phyloP scores from a whole-genome alignment of 2,888 invertebrate species.

The Aphelenchoides bicaudatus region DNA sequence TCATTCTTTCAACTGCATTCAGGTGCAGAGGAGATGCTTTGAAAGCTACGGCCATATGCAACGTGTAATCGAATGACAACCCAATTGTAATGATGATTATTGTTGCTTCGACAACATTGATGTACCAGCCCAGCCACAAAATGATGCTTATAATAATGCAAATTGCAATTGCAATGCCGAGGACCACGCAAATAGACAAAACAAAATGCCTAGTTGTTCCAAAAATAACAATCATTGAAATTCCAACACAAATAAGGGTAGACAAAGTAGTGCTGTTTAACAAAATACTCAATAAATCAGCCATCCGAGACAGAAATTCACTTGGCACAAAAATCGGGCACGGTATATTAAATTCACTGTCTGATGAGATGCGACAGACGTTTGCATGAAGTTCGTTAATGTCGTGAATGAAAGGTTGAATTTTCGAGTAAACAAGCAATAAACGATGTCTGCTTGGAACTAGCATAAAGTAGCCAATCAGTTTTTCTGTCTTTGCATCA shows the following conservation, averaged over 20 bases:
- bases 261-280: slow-evolving; percentile 77
- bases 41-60: slow-evolving; percentile 79
- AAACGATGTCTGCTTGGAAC: slow-evolving; percentile 19
- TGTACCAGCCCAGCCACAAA: slow-evolving; percentile 28
- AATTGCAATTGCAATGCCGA: slow-evolving; percentile 57
- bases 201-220: slow-evolving; percentile 78
- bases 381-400: not conserved
- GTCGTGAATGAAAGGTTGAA: not conserved
- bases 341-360: not conserved
- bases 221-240: slow-evolving; percentile 76
- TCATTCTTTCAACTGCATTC: slow-evolving; percentile 22
- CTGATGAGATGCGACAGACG: not conserved
- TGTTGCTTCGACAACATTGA: slow-evolving; percentile 78
- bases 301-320: slow-evolving; percentile 66
- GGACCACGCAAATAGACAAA: slow-evolving; percentile 77
- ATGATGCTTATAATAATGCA: slow-evolving; percentile 21
- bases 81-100: slow-evolving; percentile 89
- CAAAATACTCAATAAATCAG: slow-evolving; percentile 79
- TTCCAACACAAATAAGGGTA: slow-evolving; percentile 74
- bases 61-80: slow-evolving; percentile 84
- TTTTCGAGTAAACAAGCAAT: slow-evolving; percentile 7
- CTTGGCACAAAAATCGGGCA: slow-evolving; percentile 7
- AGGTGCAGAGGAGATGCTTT: slow-evolving; percentile 31
- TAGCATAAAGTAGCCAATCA: slow-evolving; percentile 19
- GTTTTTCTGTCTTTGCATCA: slow-evolving; percentile 1